These are phyloP conservation scores for Ceriagrion tenellum DNA, from an alignment of 2,888 invertebrate genomes.

Conservation along the genomic window DNA sequence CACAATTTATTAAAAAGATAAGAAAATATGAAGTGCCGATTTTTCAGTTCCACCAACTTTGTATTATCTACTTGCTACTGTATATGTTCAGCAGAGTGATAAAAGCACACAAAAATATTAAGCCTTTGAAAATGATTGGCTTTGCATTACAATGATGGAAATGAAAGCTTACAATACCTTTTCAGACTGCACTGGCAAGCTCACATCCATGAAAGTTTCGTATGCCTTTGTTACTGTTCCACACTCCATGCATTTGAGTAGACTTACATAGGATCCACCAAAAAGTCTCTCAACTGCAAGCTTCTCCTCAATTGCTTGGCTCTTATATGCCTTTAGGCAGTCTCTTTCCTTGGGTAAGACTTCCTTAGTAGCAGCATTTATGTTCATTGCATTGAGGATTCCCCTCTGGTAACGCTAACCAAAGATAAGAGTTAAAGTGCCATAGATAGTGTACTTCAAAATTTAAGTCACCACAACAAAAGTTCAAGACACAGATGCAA, in stretches of 20 bases:
- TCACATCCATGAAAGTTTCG: constrained; percentile 97
- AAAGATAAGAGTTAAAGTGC: constrained; percentile 63
- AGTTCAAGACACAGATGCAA: too few relatives aligned
- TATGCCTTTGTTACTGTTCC: constrained; percentile 90
- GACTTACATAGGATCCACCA: constrained; percentile 94
- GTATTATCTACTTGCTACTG: too few relatives aligned
- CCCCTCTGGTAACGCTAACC: constrained; percentile 88
- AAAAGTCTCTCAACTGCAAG: constrained; percentile 94
- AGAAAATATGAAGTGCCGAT: too few relatives aligned
- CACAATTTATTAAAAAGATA: too few relatives aligned
- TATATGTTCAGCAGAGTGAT: too few relatives aligned
- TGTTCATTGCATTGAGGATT: constrained; percentile 88
- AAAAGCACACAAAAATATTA: too few relatives aligned
- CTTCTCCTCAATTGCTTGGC: constrained; percentile 88
- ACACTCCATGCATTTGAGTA: constrained; percentile 93
- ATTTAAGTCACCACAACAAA: neutral
- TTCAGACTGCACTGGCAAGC: constrained; percentile 87
- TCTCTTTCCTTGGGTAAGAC: constrained; percentile 73
- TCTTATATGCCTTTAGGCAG: constrained; percentile 86
- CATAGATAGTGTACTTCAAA: neutral
- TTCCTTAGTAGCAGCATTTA: constrained; percentile 88
- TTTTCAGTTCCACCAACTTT: too few relatives aligned
- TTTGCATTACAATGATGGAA: too few relatives aligned
- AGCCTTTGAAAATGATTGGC: too few relatives aligned
- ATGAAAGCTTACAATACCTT: constrained; percentile 70